Base-by-base conservation (phyloP, 2,113 vertebrate species). In the Salvelinus fontinalis region DNA sequence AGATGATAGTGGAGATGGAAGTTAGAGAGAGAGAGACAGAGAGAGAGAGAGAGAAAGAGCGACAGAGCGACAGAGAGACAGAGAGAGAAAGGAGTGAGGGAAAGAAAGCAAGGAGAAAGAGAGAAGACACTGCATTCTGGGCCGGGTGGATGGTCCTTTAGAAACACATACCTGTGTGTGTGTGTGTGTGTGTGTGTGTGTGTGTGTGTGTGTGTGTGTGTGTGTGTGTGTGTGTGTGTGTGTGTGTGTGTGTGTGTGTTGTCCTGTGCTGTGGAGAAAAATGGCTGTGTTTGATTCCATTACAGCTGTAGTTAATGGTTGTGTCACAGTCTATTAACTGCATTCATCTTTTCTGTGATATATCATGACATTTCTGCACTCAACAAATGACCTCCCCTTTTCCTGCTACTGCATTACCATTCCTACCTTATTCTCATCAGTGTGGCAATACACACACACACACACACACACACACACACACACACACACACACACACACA, bases 321-420 rank as follows among this genome's bases (percentile, higher is more conserved):
- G 89, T 90, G 93, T 93, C 93, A 93, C 93, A 93, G 90, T 90
- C 93, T 94, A 93, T 93, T 94, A 93, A 90, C 90, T 85, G 88
- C 90, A 92, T 93, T 93, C 92, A 94, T 94, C 91, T 93, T 88
- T 81, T 79, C 88, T 88, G 86, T 91, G 90, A 93, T 92, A 87
- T 92, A 94, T 92, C 86, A 83, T 90, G 84, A 91, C 92, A 92
- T 87, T 87, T 67, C 73, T 82, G 74, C 73, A 81, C 74, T 81
- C 87, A 91, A 92, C 90, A 88, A 91, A 93, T 92, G 89, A 90
- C 84, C 88, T 71, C 84, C 85, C 79, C 84, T 84, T 75, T 69
- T 79, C 39, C 68, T 67, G 79, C 82, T 81, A 83, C 54, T 74
- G 86, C 79, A 82, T 83, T 86, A 81, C 85, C 81, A 81, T 83